phyloP scores from a whole-genome alignment of 2,797 vertebrate species.

The Pseudochirops cupreus region DNA sequence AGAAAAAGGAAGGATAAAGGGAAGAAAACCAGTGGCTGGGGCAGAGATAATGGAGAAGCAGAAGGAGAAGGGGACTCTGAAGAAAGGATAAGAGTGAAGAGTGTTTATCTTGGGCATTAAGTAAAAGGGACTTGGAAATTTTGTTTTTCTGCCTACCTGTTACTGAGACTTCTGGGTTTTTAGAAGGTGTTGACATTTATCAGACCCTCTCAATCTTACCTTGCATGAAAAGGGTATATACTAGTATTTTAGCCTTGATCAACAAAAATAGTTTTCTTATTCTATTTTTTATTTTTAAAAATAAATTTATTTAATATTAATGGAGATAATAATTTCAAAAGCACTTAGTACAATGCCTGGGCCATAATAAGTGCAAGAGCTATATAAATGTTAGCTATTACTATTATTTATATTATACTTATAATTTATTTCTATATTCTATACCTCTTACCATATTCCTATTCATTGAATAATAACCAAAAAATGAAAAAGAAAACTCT shows the following conservation, averaged over 20 bases:
- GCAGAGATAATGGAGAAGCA: background rate
- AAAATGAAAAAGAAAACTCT: constrained; percentile 1
- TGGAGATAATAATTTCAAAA: background rate
- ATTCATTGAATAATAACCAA: background rate
- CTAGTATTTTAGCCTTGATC: background rate
- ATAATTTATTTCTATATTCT: background rate
- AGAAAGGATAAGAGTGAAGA: background rate
- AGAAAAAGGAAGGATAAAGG: background rate
- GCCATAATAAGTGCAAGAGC: background rate
- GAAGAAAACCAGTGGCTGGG: background rate
- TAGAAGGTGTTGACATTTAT: background rate
- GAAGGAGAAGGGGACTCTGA: background rate
- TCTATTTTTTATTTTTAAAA: background rate
- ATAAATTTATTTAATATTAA: background rate
- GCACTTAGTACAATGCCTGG: background rate
- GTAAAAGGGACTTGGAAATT: background rate
- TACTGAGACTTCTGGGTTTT: background rate
- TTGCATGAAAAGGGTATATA: background rate
- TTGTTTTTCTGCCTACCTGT: background rate
- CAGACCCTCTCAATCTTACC: background rate
- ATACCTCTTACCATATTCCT: background rate
- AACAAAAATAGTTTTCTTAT: background rate
- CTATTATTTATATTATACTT: background rate
- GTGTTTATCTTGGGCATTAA: background rate
- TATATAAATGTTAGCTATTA: background rate